A percentile compares a stretch with the other conserved stretches of the same genome.
phyloP scores from a whole-genome alignment of 1,140 invertebrate genomes.

The Nephila pilipes region DNA sequence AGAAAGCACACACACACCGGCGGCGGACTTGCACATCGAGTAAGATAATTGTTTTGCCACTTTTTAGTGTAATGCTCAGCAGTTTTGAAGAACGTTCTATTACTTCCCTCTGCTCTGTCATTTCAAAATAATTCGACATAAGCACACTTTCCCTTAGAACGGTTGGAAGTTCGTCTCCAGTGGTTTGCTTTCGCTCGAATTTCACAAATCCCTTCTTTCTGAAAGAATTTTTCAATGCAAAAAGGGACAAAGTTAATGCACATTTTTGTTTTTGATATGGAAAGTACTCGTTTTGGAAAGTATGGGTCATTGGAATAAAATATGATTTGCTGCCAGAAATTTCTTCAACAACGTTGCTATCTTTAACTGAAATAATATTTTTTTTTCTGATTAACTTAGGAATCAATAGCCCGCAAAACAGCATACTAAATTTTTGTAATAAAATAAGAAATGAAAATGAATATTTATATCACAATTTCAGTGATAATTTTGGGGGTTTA shows the following conservation, averaged over 20 bases:
- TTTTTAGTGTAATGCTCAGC: neutral
- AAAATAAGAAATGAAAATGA: neutral
- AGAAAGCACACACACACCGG: conserved; percentile 41
- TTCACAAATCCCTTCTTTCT: no score
- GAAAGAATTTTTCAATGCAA: no score
- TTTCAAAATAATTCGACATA: neutral
- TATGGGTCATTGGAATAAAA: neutral
- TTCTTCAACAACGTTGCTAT: neutral
- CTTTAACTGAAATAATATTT: no score
- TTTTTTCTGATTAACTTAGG: no score
- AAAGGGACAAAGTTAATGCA: no score
- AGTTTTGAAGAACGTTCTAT: neutral
- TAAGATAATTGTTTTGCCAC: neutral
- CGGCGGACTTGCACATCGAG: neutral
- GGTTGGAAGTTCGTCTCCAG: no score
- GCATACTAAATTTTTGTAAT: neutral
- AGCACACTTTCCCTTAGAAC: neutral
- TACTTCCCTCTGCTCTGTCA: no score
- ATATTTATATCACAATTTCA: neutral
- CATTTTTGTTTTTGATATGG: no score
- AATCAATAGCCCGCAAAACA: neutral
- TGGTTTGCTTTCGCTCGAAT: neutral
- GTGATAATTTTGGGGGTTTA: neutral
- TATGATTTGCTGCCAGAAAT: neutral
- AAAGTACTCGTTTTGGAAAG: neutral